phyloP scores from a whole-genome alignment of 2,888 invertebrate species.

The Odontocerum albicorne region DNA sequence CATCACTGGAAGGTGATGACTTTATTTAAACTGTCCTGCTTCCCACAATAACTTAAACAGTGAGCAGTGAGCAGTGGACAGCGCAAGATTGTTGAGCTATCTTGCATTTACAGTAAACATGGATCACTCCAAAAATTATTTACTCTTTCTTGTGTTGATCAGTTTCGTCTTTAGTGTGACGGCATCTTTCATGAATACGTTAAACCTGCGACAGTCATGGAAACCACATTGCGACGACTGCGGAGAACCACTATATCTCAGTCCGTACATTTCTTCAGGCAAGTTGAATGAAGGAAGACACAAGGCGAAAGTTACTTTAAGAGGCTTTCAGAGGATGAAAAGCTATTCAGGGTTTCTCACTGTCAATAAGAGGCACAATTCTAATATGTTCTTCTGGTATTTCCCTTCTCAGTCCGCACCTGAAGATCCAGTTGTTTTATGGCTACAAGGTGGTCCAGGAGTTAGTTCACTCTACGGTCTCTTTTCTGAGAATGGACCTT shows the following conservation, averaged over 20 bases:
- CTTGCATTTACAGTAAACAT: too few relatives aligned
- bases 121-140: too few relatives aligned
- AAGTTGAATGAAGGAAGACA: slow-evolving; percentile 66
- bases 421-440: slow-evolving; percentile 70
- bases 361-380: slow-evolving; percentile 70
- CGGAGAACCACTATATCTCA: slow-evolving; percentile 70
- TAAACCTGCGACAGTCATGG: too few relatives aligned
- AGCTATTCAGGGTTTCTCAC: slow-evolving; percentile 85
- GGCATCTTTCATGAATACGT: too few relatives aligned
- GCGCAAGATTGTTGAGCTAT: too few relatives aligned
- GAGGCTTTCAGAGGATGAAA: slow-evolving; percentile 59
- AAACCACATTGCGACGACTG: too few relatives aligned
- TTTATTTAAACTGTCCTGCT: too few relatives aligned
- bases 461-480: slow-evolving; percentile 78
- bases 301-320: slow-evolving; percentile 59
- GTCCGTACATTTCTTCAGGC: slow-evolving; percentile 71
- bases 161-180: too few relatives aligned
- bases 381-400: slow-evolving; percentile 92
- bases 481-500: slow-evolving; percentile 85
- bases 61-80: too few relatives aligned
- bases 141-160: too few relatives aligned
- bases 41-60: too few relatives aligned
- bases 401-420: slow-evolving; percentile 68
- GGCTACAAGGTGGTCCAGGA: slow-evolving; percentile 88
- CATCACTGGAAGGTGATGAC: too few relatives aligned